Conservation (phyloP, 1,140 invertebrate genomes). For the Hylaeus volcanicus region DNA sequence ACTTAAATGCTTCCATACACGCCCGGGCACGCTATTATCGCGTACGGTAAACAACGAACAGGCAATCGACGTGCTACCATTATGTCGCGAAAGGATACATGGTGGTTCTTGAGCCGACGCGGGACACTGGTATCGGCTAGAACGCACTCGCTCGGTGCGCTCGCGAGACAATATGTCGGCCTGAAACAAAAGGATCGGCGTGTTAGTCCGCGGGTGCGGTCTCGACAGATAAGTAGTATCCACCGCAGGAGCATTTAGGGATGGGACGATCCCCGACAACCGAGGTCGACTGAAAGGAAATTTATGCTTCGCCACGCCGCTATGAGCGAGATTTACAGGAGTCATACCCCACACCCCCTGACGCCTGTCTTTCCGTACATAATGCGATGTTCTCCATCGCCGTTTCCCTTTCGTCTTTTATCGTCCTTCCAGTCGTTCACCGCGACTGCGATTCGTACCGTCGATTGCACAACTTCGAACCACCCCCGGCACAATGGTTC, state of each 20-base stretch:
- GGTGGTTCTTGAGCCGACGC: background rate
- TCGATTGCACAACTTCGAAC: constrained; percentile 53
- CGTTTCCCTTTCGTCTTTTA: constrained; percentile 55
- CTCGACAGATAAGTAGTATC: constrained; percentile 61
- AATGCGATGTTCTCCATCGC: constrained; percentile 35
- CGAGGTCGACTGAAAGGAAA: constrained; percentile 54
- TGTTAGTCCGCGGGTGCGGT: constrained; percentile 41
- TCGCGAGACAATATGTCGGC: constrained; percentile 53
- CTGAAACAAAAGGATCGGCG: constrained; percentile 56
- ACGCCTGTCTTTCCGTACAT: constrained; percentile 33
- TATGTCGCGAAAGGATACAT: constrained; percentile 23
- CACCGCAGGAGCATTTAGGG: constrained; percentile 31
- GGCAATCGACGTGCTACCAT: background rate
- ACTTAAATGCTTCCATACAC: background rate
- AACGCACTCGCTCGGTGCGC: constrained; percentile 13
- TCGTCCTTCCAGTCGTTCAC: constrained; percentile 31
- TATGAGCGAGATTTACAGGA: constrained; percentile 47
- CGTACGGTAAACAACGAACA: background rate
- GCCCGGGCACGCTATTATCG: background rate
- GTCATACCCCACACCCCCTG: background rate
- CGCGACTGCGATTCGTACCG: constrained; percentile 44
- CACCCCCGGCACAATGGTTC: constrained; percentile 42
- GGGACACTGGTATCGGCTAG: constrained; percentile 50
- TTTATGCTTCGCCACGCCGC: constrained; percentile 62
- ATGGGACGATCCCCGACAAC: background rate